phyloP scores from a whole-genome alignment of 2,797 vertebrate genomes.

The Ctenopoma multispine region DNA sequence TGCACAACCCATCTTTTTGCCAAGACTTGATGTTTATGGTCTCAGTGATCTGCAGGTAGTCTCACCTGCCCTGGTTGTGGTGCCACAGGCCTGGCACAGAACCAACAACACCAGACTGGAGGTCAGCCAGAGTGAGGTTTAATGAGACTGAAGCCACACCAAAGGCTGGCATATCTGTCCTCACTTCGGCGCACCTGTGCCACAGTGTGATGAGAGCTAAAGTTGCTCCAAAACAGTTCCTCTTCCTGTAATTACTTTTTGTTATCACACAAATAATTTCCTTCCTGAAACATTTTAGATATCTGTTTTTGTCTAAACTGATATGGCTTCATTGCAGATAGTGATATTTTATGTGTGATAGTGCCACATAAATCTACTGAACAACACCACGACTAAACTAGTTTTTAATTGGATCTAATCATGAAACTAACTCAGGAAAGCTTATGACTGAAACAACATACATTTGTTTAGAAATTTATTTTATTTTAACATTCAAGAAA shows the following conservation, averaged over 20 bases:
- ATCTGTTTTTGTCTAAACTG: slow-evolving; percentile 32
- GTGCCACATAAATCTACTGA: slow-evolving; percentile 20
- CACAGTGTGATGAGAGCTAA: slow-evolving; percentile 64
- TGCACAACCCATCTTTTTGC: slow-evolving; percentile 58
- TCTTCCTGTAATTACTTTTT: slow-evolving; percentile 74
- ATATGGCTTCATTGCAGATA: slow-evolving; percentile 23
- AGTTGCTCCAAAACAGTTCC: slow-evolving; percentile 57
- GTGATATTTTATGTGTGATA: slow-evolving; percentile 14
- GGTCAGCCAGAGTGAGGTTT: slow-evolving; percentile 75
- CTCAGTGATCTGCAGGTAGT: slow-evolving; percentile 58
- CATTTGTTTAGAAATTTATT: neutral
- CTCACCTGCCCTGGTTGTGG: slow-evolving; percentile 62
- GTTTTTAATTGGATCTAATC: slow-evolving; percentile 34
- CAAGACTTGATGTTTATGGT: slow-evolving; percentile 39
- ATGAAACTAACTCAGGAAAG: slow-evolving; percentile 16
- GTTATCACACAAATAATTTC: slow-evolving; percentile 65
- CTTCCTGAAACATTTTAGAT: slow-evolving; percentile 49
- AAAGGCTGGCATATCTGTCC: slow-evolving; percentile 67
- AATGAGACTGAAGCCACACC: slow-evolving; percentile 72
- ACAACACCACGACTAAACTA: neutral
- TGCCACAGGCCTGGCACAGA: slow-evolving; percentile 64
- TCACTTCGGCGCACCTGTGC: slow-evolving; percentile 64
- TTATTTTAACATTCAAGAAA: neutral
- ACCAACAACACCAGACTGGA: slow-evolving; percentile 67
- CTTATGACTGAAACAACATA: slow-evolving; percentile 44